phyloP scores from a whole-genome alignment of 2,888 invertebrate species.

The Panopea generosa region DNA sequence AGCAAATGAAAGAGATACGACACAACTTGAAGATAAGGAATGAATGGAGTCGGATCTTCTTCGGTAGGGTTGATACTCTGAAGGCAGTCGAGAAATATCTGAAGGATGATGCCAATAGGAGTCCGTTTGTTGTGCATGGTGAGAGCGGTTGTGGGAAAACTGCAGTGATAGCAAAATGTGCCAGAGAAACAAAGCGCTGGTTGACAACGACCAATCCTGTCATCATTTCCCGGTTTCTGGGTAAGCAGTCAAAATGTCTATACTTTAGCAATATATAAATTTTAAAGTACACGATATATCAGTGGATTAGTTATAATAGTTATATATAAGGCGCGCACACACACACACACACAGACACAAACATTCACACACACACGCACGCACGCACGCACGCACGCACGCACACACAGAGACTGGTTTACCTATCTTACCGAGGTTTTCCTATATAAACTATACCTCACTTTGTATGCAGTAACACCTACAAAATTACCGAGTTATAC shows the following conservation, averaged over 20 bases:
- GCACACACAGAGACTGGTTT: too few relatives aligned
- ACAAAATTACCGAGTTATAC: too few relatives aligned
- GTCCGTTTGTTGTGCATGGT: conserved; percentile 75
- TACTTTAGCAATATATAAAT: too few relatives aligned
- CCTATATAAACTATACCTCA: too few relatives aligned
- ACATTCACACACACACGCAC: too few relatives aligned
- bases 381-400: too few relatives aligned
- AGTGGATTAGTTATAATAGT: too few relatives aligned
- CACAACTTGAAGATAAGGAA: conserved; percentile 67
- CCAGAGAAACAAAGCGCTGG: conserved; percentile 65
- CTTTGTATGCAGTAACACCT: too few relatives aligned
- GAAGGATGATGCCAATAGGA: conserved; percentile 16
- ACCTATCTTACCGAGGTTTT: too few relatives aligned
- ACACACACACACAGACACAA: too few relatives aligned
- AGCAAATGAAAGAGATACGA: conserved; percentile 68
- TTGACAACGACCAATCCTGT: conserved; percentile 57
- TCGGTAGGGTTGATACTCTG: conserved; percentile 69
- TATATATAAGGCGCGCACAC: too few relatives aligned
- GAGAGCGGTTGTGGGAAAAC: conserved; percentile 81
- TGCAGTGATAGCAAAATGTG: conserved; percentile 76
- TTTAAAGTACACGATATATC: too few relatives aligned
- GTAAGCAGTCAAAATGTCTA: conserved; percentile 51
- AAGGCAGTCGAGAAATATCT: conserved; percentile 52
- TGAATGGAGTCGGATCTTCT: conserved; percentile 68
- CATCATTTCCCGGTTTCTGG: conserved; percentile 76